phyloP scores from a whole-genome alignment of 2,113 vertebrate genomes.

The Paradoxurus hermaphroditus region DNA sequence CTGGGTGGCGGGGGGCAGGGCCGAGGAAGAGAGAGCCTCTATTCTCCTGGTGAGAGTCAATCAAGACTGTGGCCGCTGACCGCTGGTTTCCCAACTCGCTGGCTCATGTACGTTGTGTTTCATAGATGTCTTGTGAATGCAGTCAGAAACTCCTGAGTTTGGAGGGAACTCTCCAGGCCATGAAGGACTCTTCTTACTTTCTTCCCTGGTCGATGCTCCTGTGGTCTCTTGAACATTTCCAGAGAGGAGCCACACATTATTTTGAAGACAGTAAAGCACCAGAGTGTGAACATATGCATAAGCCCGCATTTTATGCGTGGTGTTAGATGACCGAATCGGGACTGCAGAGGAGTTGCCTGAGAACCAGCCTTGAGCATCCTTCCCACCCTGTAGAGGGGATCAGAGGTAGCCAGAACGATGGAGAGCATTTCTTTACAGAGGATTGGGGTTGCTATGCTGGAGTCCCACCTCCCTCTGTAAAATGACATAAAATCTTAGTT shows the following conservation, averaged over 20 bases:
- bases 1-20: background rate
- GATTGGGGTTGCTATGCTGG: background rate
- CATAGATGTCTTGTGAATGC: background rate
- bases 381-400: no score
- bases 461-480: background rate
- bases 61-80: rapidly evolving
- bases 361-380: background rate
- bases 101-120: background rate
- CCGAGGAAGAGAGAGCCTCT: background rate
- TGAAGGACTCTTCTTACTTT: background rate
- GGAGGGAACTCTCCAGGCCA: background rate
- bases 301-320: rapidly evolving
- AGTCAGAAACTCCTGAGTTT: background rate
- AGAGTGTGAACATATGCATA: background rate
- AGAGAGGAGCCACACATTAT: background rate
- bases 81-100: background rate
- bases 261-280: background rate
- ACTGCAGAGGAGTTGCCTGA: background rate
- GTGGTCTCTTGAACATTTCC: background rate
- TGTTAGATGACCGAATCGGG: background rate
- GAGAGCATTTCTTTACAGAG: background rate
- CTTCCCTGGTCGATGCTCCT: background rate
- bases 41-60: background rate
- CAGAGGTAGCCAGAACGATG: background rate
- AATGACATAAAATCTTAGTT: background rate